Evolutionary conservation across 2,113 vertebrate species (phyloP), one percentile per base, ranked within the genome.

Genomic region (Grus americana): DNA sequence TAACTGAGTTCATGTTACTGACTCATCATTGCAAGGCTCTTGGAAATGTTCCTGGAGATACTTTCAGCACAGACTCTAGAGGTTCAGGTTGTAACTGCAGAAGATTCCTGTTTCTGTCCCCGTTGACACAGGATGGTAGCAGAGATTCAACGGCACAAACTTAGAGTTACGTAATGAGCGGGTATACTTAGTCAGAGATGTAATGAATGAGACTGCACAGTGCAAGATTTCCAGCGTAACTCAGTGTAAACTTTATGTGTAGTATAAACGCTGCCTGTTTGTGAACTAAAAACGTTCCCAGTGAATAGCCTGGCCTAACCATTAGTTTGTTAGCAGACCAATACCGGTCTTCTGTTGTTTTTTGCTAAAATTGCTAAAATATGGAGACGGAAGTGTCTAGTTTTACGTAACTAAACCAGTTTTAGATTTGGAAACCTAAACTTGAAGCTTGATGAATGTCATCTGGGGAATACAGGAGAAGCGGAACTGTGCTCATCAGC

Each of bases 81-180:
- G 19, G 4, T 40, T 50, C 63, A 71, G 30, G 38, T 14, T 78
- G 27, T 19, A 49, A 38, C 27, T 68, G 66, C 29, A 71, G 73
- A 36, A 74, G 36, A 30, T 49, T 57, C 36, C 58, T 30, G 15
- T 34, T 66, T 26, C 59, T 47, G 11, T 70, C 75, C 42, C 20
- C 5, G 6, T 22, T 73, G 59, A 73, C 40, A 46, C 23, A 44
- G 36, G 27, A 26, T 0, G 6, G 72, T 34, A 40, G 67, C 55
- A 73, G 58, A 62, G 24, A 46, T 29, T 49, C 40, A 42, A 34
- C 15, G 47, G 10, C 12, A 2, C 8, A 21, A 36, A 8, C 38
- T 3, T 1, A 9, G 10, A 30, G 15, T 6, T 29, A 8, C 1
- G 1, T 34, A 13, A 16, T 8, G 50, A 44, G 32, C 32, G 50